These are phyloP conservation scores for Xylocopa sonorina DNA, from an alignment of 1,140 invertebrate genomes.

Conservation along the genomic window DNA sequence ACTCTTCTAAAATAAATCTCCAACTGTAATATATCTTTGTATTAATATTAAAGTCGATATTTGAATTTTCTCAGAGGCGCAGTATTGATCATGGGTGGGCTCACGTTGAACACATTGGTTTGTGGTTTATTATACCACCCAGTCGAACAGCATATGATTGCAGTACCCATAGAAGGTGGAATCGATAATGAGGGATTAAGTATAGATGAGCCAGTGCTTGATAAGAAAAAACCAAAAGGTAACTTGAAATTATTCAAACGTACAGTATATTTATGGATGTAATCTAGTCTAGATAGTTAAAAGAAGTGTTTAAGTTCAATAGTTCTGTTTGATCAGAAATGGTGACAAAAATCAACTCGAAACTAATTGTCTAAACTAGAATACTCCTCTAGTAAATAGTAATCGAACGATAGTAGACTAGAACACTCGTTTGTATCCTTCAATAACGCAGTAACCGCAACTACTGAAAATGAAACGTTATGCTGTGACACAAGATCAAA, in stretches of 20 bases:
- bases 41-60: background rate
- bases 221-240: constrained; percentile 22
- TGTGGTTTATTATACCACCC: constrained; percentile 91
- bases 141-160: constrained; percentile 89
- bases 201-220: constrained; percentile 62
- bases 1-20: no score
- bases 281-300: background rate
- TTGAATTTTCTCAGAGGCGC: constrained; percentile 84
- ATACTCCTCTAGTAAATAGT: background rate
- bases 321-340: no score
- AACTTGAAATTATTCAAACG: background rate
- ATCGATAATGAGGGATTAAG: constrained; percentile 81
- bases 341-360: no score
- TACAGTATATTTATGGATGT: background rate
- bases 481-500: background rate
- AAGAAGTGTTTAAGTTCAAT: background rate
- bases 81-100: constrained; percentile 89
- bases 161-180: constrained; percentile 82
- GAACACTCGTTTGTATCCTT: background rate
- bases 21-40: background rate
- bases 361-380: no score
- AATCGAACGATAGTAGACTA: background rate
- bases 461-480: constrained; percentile 11
- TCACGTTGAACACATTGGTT: constrained; percentile 90
- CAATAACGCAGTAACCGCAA: background rate